Base-by-base conservation (phyloP, 2,797 vertebrate genomes). In the Phataginus tricuspis region DNA sequence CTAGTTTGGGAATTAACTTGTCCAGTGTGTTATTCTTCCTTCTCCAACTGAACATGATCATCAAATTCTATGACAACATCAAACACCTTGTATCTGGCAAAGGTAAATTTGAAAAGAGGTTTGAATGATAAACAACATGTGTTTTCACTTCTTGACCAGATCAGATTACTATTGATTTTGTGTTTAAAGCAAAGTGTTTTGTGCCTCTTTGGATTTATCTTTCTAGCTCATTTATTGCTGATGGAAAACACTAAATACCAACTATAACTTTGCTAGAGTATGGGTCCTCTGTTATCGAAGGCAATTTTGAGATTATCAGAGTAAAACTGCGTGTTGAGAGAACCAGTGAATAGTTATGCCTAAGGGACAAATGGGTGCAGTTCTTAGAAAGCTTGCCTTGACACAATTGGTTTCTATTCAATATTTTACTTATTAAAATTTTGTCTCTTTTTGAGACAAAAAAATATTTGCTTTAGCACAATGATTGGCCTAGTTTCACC, bases 131-230 rank as follows among this genome's bases (percentile, higher is more conserved):
- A 91, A 72, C 77, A 45, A 45, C 5, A 11, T 12, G 23, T 5
- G 5, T 23, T 55, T 84, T 91, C 61, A 39, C 23, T 83, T 86
- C 66, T 91, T 55, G 31, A 85, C 18, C 6, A 4, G 23, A 57
- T 75, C 31, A 75, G 27, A 64, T 79, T 66, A 57, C 21, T 74
- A 92, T 86, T 55, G 79, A 78, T 94, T 83, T 77, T 90, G 42
- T 80, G 45, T 87, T 63, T 83, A 74, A 77, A 77, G 49, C 1
- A n/a, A 90, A 94, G 75, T 75, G 25, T 78, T 86, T 78, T 87
- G 13, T 74, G 27, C 23, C 29, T 66, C 39, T 74, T 53, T 61
- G n/a, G n/a, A 49, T 83, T 83, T 37, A 59, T 83, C 27, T 80
- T 86, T 93, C 37, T 12, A 86, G 57, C 13, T 91, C 29, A 3